phyloP scores from a whole-genome alignment of 2,888 invertebrate species.

The Papilio gigon region DNA sequence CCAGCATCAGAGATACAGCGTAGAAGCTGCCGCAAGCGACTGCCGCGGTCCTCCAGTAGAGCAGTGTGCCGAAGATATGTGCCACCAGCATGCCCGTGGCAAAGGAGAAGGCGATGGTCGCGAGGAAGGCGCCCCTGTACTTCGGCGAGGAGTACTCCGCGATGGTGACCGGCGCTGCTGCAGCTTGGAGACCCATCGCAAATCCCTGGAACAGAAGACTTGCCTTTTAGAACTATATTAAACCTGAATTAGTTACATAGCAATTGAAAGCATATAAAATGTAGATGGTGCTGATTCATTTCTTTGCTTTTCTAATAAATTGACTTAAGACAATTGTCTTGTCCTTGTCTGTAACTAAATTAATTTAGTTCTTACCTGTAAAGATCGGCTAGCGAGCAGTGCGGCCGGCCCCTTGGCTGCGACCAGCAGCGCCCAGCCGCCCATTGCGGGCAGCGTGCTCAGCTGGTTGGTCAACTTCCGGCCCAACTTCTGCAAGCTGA shows the following conservation, averaged over 20 bases:
- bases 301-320: too few relatives aligned
- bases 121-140: constrained; percentile 84
- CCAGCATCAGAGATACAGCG: constrained; percentile 73
- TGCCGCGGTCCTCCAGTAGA: constrained; percentile 83
- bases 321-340: too few relatives aligned
- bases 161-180: constrained; percentile 73
- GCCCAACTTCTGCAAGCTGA: constrained; percentile 80
- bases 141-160: constrained; percentile 81
- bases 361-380: constrained; percentile 57
- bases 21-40: constrained; percentile 79
- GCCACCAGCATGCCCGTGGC: constrained; percentile 84
- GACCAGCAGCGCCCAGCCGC: constrained; percentile 82
- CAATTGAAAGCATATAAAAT: too few relatives aligned
- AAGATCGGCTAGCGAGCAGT: constrained; percentile 64
- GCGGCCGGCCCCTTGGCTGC: constrained; percentile 69
- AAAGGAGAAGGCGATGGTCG: constrained; percentile 84
- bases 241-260: too few relatives aligned
- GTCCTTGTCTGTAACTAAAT: too few relatives aligned
- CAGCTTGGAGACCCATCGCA: constrained; percentile 80
- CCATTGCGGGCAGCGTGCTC: constrained; percentile 76
- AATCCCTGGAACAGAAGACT: constrained; percentile 69
- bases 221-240: too few relatives aligned
- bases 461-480: constrained; percentile 81
- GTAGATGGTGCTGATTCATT: too few relatives aligned
- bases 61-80: constrained; percentile 84